These are phyloP conservation scores for Troides helena DNA, from an alignment of 2,888 invertebrate genomes.

Conservation along the genomic window DNA sequence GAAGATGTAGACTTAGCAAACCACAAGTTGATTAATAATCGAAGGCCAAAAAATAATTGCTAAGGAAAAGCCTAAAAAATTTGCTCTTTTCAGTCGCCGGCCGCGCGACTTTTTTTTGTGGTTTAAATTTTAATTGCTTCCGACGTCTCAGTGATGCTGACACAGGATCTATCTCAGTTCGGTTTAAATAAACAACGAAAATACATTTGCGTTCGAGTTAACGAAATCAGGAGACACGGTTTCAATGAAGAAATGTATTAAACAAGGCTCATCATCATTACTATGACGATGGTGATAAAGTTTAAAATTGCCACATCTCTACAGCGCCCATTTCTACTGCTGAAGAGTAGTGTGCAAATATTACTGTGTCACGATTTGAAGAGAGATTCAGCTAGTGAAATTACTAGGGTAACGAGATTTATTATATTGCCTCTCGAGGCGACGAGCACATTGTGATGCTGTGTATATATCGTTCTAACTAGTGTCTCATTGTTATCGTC, in stretches of 20 bases:
- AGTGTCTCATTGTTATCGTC: too few species aligned
- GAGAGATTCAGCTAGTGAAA: too few species aligned
- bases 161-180: conserved; percentile 31
- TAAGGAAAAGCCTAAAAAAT: background rate
- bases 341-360: too few species aligned
- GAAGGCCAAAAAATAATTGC: background rate
- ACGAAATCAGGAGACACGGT: background rate
- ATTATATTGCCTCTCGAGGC: too few species aligned
- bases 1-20: background rate
- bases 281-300: too few species aligned
- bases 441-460: too few species aligned
- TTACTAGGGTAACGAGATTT: too few species aligned
- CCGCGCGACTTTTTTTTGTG: conserved; percentile 34
- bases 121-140: conserved; percentile 43
- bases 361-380: too few species aligned
- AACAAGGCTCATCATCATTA: too few species aligned
- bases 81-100: conserved; percentile 5
- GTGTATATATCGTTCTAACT: too few species aligned
- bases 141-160: conserved; percentile 32
- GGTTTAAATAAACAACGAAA: conserved; percentile 29
- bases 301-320: too few species aligned
- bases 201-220: conserved; percentile 26
- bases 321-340: too few species aligned
- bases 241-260: background rate
- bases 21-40: background rate